A percentile compares a stretch with the other conserved stretches of the same genome.
These are phyloP conservation scores for Apocrypta bakeri DNA, from an alignment of 1,140 invertebrate species.

Conservation along the genomic window DNA sequence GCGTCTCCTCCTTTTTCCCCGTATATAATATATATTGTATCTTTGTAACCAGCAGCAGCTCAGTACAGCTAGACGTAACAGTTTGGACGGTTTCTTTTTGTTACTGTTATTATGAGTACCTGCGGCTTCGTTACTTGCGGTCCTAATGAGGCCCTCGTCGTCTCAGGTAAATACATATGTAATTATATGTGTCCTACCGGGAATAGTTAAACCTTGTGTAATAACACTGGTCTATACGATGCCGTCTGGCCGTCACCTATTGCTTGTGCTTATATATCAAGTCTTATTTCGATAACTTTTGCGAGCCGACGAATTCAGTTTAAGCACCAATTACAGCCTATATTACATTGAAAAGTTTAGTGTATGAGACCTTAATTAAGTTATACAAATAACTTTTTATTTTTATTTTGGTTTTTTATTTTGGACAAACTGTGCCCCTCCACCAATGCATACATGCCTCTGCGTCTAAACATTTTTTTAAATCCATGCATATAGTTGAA, in stretches of 20 bases:
- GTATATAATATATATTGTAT: background rate
- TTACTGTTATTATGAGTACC: constrained; percentile 77
- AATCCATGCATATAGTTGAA: too few relatives aligned
- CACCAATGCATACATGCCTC: background rate
- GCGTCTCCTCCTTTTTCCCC: background rate
- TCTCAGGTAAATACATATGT: constrained; percentile 86
- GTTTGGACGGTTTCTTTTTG: constrained; percentile 39
- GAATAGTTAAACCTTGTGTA: too few relatives aligned
- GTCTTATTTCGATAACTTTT: too few relatives aligned
- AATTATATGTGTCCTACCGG: too few relatives aligned
- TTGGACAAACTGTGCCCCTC: background rate
- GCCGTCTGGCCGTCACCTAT: too few relatives aligned
- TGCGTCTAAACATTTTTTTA: too few relatives aligned
- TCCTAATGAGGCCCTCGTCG: constrained; percentile 96
- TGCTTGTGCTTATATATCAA: too few relatives aligned
- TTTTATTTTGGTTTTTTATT: background rate
- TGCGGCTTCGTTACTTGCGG: constrained; percentile 98
- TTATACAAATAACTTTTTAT: background rate
- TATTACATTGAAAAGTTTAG: too few relatives aligned
- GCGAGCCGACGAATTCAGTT: too few relatives aligned
- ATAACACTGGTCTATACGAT: too few relatives aligned
- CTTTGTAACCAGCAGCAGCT: background rate
- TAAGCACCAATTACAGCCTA: too few relatives aligned
- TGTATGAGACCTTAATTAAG: background rate
- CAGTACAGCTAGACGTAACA: background rate